phyloP scores from a whole-genome alignment of 2,113 vertebrate species.

The Amblyopsis rosae region DNA sequence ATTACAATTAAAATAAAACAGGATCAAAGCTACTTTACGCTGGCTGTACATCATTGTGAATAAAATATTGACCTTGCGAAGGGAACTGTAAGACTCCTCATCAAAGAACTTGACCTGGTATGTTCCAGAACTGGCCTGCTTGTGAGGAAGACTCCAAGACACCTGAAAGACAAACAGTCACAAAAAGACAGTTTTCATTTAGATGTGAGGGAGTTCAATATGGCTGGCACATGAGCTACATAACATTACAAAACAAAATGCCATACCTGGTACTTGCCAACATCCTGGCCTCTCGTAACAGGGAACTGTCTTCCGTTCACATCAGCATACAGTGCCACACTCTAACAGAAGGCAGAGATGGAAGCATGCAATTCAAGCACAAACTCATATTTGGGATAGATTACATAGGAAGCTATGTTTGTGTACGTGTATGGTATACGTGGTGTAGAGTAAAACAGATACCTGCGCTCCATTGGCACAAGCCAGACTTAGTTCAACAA shows the following conservation, averaged over 20 bases:
- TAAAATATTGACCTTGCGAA: conserved; percentile 79
- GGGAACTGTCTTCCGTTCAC: conserved; percentile 91
- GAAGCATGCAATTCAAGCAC: not conserved
- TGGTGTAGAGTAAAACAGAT: not conserved
- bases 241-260: not conserved
- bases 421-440: not conserved
- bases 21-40: too few species aligned
- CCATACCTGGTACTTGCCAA: conserved; percentile 89
- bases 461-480: conserved; percentile 93
- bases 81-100: conserved; percentile 87
- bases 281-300: conserved; percentile 89
- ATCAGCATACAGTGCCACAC: conserved; percentile 89
- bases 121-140: conserved; percentile 84
- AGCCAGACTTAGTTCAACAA: conserved; percentile 87
- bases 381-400: not conserved
- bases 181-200: not conserved
- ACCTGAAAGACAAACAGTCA: conserved; percentile 70
- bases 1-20: not conserved
- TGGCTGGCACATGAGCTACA: too few species aligned
- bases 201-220: not conserved
- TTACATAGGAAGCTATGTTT: too few species aligned
- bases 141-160: conserved; percentile 91
- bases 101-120: conserved; percentile 93
- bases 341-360: conserved; percentile 65
- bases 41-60: not conserved